Evolutionary conservation across 92 coral and sea anemone species (phyloP), one percentile per base, ranked within the genome.

Genomic region (Epizoanthus scotinus): DNA sequence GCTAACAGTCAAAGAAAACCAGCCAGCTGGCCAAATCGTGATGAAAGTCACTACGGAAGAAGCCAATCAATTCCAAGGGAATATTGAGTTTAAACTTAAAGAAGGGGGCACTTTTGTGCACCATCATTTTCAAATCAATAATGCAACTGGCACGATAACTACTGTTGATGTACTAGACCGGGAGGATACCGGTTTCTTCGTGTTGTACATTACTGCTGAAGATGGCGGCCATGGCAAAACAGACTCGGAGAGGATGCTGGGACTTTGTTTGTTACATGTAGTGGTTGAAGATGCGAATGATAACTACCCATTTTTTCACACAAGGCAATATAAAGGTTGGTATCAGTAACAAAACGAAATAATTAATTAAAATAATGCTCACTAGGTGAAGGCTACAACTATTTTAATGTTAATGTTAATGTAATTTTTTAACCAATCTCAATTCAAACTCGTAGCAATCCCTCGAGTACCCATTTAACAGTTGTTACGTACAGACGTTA

Each of bases 151-250:
- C 2, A 88, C 86, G 49, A 78, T 95, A 19, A 70, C 77, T 29
- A 89, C 92, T 0, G 77, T 53, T 38, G 71, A 36, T 34, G 68
- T 67, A 7, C 84, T 95, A 18, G 98, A 95, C 87, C 88, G 98
- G 18, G 98, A 95, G 64, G 15, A 40, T 6, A 59, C 58, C 18
- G 20, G 58, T 0, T 36, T 82, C 0, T 87, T 90, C 67, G 22
- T 63, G 18, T 38, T 95, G 14, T 94, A 86, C 14, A 82, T 91
- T 28, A 63, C 88, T 27, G 98, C 94, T 3, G 91, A 89, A 56
- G 98, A 95, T 78, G 95, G 93, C 1, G 94, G 95, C 13, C 89
- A 88, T 42, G 94, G 84, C 3, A 82, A 82, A 19, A 57, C 73
- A 57, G 31, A 67, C 15, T 18, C 65, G 14, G 84, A 78, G 10